Evolutionary conservation across 2,113 vertebrate genomes (phyloP).

Genomic region (Alosa alosa): DNA sequence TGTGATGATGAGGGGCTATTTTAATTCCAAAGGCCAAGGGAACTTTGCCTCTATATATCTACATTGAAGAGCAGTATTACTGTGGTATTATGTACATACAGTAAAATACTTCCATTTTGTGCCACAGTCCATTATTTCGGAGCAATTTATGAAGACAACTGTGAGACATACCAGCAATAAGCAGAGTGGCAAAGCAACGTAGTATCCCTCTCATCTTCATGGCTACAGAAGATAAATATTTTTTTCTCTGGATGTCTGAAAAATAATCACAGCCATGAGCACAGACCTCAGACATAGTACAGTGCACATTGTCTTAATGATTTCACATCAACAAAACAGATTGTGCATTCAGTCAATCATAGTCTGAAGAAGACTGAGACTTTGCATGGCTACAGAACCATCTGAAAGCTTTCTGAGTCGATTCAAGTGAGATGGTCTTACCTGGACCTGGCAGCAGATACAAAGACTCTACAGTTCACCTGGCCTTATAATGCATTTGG

Average conservation of each 20-base stretch:
- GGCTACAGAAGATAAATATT: not conserved
- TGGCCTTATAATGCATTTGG: not conserved
- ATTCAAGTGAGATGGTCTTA: not conserved
- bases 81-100: too few relatives aligned
- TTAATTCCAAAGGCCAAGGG: too few relatives aligned
- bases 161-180: constrained; percentile 43
- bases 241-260: not conserved
- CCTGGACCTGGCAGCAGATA: not conserved
- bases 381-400: not conserved
- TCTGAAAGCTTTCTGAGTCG: not conserved
- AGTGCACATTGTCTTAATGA: not conserved
- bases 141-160: not conserved
- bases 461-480: not conserved
- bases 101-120: too few relatives aligned
- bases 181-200: constrained; percentile 23
- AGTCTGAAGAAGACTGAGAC: not conserved
- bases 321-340: not conserved
- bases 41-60: too few relatives aligned
- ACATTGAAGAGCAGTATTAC: too few relatives aligned
- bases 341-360: not conserved
- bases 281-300: not conserved
- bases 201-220: constrained; percentile 33
- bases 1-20: too few relatives aligned
- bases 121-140: not conserved
- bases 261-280: not conserved